Percentiles rank a stretch among this genome's conserved stretches.
Conservation (phyloP, 2,113 vertebrate species). For the Mohoua ochrocephala region DNA sequence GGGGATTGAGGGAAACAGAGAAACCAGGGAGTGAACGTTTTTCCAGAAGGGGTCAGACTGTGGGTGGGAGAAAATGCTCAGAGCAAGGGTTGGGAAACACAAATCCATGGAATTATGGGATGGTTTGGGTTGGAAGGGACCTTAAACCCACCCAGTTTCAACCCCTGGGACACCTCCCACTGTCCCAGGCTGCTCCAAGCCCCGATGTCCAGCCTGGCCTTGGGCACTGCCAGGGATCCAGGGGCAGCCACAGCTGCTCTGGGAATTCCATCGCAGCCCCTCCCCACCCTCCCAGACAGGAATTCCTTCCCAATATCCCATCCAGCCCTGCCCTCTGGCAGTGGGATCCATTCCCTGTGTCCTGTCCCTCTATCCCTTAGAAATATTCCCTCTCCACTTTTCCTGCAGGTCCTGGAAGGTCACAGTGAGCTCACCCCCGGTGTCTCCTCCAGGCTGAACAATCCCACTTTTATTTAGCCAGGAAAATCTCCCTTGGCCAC, state of each 20-base stretch:
- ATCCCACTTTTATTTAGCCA: background rate
- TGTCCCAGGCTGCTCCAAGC: background rate
- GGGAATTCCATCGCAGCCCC: background rate
- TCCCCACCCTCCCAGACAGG: accelerated
- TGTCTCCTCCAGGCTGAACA: background rate
- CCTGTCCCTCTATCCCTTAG: background rate
- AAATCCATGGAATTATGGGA: background rate
- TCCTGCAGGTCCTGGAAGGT: background rate
- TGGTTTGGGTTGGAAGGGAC: background rate
- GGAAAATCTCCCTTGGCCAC: background rate
- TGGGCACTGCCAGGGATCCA: background rate
- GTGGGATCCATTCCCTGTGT: background rate
- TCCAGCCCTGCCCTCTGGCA: background rate
- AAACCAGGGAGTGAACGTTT: background rate
- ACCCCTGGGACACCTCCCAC: background rate
- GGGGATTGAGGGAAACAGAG: background rate
- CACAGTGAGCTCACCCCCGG: background rate
- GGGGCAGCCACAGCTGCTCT: background rate
- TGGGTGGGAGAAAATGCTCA: background rate
- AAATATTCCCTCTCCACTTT: background rate
- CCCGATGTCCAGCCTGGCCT: background rate
- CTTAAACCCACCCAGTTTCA: background rate
- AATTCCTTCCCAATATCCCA: background rate
- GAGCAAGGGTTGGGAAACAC: background rate
- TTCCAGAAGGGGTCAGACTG: background rate